Base-by-base conservation (phyloP, 2,113 vertebrate genomes). In the Fregetta grallaria region DNA sequence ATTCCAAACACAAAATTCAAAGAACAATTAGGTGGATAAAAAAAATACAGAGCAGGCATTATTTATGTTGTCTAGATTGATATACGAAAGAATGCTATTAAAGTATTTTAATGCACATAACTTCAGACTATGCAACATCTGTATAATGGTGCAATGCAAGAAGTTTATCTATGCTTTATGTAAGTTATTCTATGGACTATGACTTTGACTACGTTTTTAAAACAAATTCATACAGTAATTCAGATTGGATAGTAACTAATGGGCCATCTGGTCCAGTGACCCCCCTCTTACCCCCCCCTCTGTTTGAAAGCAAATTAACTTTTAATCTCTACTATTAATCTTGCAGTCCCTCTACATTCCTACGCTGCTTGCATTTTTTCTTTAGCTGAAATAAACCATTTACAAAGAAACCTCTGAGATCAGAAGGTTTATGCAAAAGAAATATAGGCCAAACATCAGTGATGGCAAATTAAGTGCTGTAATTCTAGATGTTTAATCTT, bases 311-410 rank as follows among this genome's bases (percentile, higher is more conserved):
- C 47, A 67, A 63, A 49, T 22, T 34, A 67, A 72, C 9, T 81
- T 77, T 59, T 84, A 63, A 75, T 68, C 79, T 75, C 79, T 38
- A 44, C 40, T 78, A 80, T 32, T 56, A 73, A 90, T 83, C 40
- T 77, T 77, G 75, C 52, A 74, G 50, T 75, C 13, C 21, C 15
- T 92, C 58, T 45, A 59, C 20, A 85, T 34, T 53, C 27, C 52
- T 72, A 52, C 11, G 7, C 34, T 70, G 40, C 40, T 44, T 83
- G 19, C 36, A 27, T 16, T 80, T 84, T 91, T 77, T 38, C n/a
- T 78, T 92, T 65, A 94, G 40, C 26, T 75, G 73, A 91, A 94
- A 94, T 47, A 81, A 95, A 68, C 42, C 21, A 75, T 75, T 89
- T 75, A 86, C 47, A 91, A 85, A 91, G 52, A 84, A 82, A 84